Conservation (phyloP, 2,888 invertebrate genomes). For the Tenthredo distinguenda region DNA sequence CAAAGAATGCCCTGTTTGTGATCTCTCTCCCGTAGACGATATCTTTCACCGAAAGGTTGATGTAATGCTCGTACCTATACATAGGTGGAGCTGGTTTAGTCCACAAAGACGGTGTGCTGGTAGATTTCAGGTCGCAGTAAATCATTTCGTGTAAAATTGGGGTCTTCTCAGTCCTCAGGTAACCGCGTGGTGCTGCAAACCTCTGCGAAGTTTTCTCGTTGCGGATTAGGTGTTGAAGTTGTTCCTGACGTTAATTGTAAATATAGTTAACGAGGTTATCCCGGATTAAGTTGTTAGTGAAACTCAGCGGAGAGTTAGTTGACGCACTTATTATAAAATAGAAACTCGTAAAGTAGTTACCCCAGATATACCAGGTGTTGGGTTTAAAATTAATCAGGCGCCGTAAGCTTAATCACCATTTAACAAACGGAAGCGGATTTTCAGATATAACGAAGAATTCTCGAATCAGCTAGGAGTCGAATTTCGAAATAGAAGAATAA, state of each 20-base stretch:
- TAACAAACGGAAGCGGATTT: neutral
- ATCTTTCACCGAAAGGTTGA: neutral
- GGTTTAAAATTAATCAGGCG: neutral
- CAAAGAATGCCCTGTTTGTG: neutral
- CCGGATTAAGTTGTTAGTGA: conserved; percentile 17
- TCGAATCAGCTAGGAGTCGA: neutral
- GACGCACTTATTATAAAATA: conserved; percentile 20
- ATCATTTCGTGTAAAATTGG: neutral
- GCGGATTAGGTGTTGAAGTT: neutral
- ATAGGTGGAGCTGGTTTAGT: neutral
- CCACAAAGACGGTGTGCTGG: neutral
- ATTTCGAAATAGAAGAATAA: neutral
- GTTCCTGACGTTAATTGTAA: conserved; percentile 33
- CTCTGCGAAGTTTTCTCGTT: neutral
- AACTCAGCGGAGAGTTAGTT: conserved; percentile 2
- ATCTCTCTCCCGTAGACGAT: neutral
- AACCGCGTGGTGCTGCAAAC: neutral
- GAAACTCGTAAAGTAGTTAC: neutral
- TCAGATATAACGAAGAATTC: neutral
- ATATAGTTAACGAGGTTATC: conserved; percentile 18
- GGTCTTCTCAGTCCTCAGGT: neutral
- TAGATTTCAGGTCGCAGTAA: neutral
- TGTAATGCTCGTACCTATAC: neutral
- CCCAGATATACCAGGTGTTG: neutral
- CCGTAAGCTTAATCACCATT: neutral